Conservation (phyloP, 2,888 invertebrate species). For the Aquatica leii region DNA sequence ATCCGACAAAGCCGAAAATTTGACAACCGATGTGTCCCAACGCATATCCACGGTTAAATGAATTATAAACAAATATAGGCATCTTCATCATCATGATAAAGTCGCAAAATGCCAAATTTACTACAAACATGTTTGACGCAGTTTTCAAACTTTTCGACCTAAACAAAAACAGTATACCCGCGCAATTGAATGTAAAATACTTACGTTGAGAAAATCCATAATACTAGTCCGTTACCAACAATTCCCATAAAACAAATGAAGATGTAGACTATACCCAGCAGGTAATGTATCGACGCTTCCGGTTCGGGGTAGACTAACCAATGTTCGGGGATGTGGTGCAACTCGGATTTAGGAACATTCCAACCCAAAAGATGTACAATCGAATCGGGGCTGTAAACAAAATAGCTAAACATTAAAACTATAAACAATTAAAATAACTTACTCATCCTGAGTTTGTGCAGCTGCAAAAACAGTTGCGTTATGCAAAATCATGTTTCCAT, state of each 20-base stretch:
- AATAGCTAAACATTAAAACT: background rate
- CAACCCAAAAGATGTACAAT: conserved; percentile 70
- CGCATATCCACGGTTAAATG: conserved; percentile 80
- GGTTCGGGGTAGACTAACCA: conserved; percentile 84
- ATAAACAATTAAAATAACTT: background rate
- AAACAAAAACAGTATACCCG: conserved; percentile 38
- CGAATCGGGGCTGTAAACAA: conserved; percentile 17
- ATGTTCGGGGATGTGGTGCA: conserved; percentile 80
- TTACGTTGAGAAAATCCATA: conserved; percentile 84
- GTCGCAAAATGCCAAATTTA: conserved; percentile 83
- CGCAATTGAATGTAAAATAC: conserved; percentile 50
- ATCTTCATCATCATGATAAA: conserved; percentile 89
- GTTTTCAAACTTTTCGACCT: conserved; percentile 78
- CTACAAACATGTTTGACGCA: conserved; percentile 84
- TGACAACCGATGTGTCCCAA: conserved; percentile 78
- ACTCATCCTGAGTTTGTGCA: background rate
- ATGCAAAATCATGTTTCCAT: background rate
- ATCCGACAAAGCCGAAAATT: conserved; percentile 77
- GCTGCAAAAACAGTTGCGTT: conserved; percentile 8
- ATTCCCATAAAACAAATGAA: conserved; percentile 77
- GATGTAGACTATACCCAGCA: conserved; percentile 79
- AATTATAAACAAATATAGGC: conserved; percentile 86
- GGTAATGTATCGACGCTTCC: conserved; percentile 81
- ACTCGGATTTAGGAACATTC: conserved; percentile 79
- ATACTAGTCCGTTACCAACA: conserved; percentile 84